These are phyloP conservation scores for Uropetala carovei DNA, from an alignment of 2,888 invertebrate species.

Conservation along the genomic window DNA sequence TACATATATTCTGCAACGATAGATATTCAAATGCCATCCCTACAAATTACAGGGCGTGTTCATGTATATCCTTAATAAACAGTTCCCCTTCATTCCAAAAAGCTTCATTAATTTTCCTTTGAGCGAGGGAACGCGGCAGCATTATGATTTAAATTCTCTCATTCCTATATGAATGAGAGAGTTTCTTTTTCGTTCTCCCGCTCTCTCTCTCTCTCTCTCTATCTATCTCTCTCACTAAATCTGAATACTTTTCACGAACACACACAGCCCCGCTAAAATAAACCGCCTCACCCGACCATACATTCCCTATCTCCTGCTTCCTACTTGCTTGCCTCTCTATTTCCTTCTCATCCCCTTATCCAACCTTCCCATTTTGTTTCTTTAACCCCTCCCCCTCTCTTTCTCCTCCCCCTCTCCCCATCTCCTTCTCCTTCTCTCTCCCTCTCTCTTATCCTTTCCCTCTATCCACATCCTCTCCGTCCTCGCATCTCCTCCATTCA, in stretches of 20 bases:
- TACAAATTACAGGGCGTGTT: too few species aligned
- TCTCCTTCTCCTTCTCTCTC: not conserved
- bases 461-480: not conserved
- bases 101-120: too few species aligned
- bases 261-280: not conserved
- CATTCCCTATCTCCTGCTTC: constrained; percentile 30
- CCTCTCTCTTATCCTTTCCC: not conserved
- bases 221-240: not conserved
- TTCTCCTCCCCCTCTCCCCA: not conserved
- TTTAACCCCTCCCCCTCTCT: not conserved
- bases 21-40: too few species aligned
- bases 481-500: not conserved
- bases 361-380: not conserved
- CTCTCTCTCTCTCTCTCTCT: too few species aligned
- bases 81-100: too few species aligned
- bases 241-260: not conserved
- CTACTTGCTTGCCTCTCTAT: not conserved
- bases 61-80: too few species aligned
- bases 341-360: not conserved
- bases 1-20: too few species aligned
- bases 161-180: constrained; percentile 7
- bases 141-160: constrained; percentile 20
- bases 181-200: not conserved
- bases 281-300: not conserved
- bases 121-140: not conserved